Conservation (phyloP, 2,797 vertebrate species). For the Hemibagrus guttatus region DNA sequence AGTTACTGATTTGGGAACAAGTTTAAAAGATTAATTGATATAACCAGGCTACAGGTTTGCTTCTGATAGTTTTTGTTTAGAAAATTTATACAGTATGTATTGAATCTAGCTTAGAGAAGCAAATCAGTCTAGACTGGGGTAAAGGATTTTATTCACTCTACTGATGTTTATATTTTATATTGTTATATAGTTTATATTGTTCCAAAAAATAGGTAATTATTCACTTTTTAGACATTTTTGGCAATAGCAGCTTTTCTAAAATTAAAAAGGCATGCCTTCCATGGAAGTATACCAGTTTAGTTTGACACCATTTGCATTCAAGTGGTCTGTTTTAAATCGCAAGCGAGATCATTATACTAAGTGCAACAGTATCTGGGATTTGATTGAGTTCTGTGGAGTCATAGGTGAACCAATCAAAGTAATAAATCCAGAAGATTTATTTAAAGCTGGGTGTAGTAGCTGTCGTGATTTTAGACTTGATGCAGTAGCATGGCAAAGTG, state of each 20-base stretch:
- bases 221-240: background rate
- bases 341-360: background rate
- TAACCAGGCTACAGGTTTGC: background rate
- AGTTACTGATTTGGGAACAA: background rate
- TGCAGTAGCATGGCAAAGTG: background rate
- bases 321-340: background rate
- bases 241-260: background rate
- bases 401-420: no score
- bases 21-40: background rate
- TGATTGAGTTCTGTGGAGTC: background rate
- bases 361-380: background rate
- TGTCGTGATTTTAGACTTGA: no score
- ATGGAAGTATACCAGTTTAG: background rate
- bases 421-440: background rate
- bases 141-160: background rate
- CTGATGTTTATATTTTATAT: no score
- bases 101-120: background rate
- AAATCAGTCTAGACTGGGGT: background rate
- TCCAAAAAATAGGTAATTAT: no score
- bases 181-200: no score
- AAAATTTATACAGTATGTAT: background rate
- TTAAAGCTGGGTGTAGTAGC: no score
- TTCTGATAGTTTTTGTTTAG: background rate
- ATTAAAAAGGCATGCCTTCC: no score
- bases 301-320: background rate